A percentile compares a stretch with the other conserved stretches of the same genome.
phyloP scores from a whole-genome alignment of 2,888 invertebrate genomes.

The Oscheius sp. region DNA sequence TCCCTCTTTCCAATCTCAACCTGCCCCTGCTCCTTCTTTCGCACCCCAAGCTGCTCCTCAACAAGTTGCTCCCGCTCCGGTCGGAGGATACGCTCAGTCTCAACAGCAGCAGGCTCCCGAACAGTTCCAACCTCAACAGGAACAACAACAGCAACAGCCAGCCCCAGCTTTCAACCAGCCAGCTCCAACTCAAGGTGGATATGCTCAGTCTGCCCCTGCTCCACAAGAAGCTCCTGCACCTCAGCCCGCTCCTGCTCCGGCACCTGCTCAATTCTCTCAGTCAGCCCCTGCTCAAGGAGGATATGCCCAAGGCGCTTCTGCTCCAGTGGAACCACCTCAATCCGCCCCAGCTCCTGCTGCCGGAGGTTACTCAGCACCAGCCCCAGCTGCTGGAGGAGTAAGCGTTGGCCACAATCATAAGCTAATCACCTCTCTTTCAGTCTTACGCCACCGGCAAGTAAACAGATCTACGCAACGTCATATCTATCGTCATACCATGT shows the following conservation, averaged over 20 bases:
- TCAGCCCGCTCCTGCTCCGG: neutral
- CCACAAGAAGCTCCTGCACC: too few relatives aligned
- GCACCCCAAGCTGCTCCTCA: neutral
- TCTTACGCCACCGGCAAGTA: conserved; percentile 27
- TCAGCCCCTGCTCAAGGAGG: neutral
- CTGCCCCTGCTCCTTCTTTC: neutral
- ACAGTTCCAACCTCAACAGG: neutral
- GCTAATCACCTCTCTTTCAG: neutral
- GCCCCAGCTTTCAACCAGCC: neutral
- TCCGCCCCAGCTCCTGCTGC: conserved; percentile 8
- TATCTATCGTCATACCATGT: conserved; percentile 12
- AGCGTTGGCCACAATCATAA: neutral
- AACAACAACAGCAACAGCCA: neutral
- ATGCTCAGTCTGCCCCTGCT: neutral
- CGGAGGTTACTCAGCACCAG: conserved; percentile 8
- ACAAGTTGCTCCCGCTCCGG: neutral
- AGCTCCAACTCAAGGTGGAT: neutral
- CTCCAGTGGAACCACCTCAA: neutral
- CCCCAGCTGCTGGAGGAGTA: conserved; percentile 4
- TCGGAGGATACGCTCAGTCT: neutral
- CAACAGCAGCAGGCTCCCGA: neutral
- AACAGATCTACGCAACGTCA: neutral
- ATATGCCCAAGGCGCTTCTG: neutral
- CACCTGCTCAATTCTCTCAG: neutral
- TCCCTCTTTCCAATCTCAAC: neutral